Conservation (phyloP, 2,113 vertebrate species). For the Oryzias melastigma region DNA sequence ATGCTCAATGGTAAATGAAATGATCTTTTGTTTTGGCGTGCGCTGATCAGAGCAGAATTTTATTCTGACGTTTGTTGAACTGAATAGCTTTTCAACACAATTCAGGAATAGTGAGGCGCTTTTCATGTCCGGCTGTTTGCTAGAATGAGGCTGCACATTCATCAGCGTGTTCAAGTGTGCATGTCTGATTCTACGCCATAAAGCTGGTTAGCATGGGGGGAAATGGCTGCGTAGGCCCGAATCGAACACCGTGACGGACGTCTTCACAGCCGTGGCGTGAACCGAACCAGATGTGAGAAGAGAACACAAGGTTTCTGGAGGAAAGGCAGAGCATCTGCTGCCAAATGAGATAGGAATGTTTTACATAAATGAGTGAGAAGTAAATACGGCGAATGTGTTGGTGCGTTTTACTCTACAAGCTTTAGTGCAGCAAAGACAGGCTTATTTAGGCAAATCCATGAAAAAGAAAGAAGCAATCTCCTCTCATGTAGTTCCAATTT, state of each 20-base stretch:
- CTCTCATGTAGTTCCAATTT: too few relatives aligned
- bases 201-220: slow-evolving; percentile 29
- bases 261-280: slow-evolving; percentile 30
- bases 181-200: slow-evolving; percentile 38
- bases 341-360: neutral
- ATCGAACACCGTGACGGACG: slow-evolving; percentile 41
- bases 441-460: too few relatives aligned
- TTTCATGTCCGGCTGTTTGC: slow-evolving; percentile 8
- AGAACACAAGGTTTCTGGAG: neutral
- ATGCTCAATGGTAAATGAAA: too few relatives aligned
- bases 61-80: too few relatives aligned
- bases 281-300: slow-evolving; percentile 16
- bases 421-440: neutral
- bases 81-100: too few relatives aligned
- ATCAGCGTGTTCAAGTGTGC: slow-evolving; percentile 44
- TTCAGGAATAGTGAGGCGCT: neutral
- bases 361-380: neutral
- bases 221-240: slow-evolving; percentile 14
- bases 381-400: neutral
- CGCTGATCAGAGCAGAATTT: too few relatives aligned
- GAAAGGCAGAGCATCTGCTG: too few relatives aligned
- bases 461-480: too few relatives aligned
- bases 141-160: slow-evolving; percentile 18
- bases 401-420: neutral
- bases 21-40: too few relatives aligned